These are phyloP conservation scores for Malacosoma neustria DNA, from an alignment of 2,888 invertebrate species.

Conservation along the genomic window DNA sequence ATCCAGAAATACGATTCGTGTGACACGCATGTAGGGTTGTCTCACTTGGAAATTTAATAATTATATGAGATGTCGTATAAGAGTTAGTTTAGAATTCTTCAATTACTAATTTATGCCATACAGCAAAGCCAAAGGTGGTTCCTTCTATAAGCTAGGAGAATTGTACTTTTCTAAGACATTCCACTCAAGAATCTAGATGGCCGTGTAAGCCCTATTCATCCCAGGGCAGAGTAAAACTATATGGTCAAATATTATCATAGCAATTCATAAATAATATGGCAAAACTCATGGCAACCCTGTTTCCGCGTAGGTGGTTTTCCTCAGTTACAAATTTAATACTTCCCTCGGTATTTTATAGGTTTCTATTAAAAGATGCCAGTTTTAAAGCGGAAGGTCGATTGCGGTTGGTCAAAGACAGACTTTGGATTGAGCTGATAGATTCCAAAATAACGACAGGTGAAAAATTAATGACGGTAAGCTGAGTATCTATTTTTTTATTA, in stretches of 20 bases:
- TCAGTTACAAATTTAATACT: constrained; percentile 8
- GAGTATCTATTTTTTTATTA: not conserved
- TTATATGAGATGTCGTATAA: too few relatives aligned
- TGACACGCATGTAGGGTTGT: not conserved
- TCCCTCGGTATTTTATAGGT: constrained; percentile 22
- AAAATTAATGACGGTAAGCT: constrained; percentile 36
- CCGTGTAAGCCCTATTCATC: too few relatives aligned
- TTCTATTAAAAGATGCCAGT: constrained; percentile 37
- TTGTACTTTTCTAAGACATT: too few relatives aligned
- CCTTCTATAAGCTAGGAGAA: too few relatives aligned
- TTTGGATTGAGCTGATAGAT: constrained; percentile 33
- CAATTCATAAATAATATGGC: too few relatives aligned
- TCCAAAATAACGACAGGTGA: constrained; percentile 30
- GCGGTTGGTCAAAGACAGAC: constrained; percentile 32
- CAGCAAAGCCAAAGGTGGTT: too few relatives aligned
- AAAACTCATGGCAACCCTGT: not conserved
- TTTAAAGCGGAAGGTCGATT: constrained; percentile 46
- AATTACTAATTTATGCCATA: too few relatives aligned
- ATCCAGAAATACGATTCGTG: constrained; percentile 3
- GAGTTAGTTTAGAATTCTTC: too few relatives aligned
- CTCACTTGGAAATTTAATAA: too few relatives aligned
- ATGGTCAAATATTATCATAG: too few relatives aligned
- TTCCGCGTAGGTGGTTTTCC: constrained; percentile 3
- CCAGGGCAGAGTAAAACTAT: too few relatives aligned
- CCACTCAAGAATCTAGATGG: too few relatives aligned